Conservation (phyloP, 2,797 vertebrate species). For the Miopithecus talapoin region DNA sequence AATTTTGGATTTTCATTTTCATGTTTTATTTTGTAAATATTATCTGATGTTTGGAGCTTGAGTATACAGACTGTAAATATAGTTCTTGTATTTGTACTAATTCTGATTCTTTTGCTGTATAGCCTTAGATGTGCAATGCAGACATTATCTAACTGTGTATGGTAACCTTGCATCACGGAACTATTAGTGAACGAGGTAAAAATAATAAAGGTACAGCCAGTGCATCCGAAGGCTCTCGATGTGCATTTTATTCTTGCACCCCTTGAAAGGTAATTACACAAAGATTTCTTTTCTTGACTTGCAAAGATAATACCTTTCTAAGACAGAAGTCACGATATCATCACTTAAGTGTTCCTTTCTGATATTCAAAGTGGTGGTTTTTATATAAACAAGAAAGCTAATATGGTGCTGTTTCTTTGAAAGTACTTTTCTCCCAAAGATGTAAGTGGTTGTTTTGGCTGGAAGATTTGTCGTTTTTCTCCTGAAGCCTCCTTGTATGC, state of each 20-base stretch:
- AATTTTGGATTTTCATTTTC: conserved; percentile 94
- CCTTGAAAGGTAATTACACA: neutral
- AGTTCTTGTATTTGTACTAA: conserved; percentile 99
- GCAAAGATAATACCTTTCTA: neutral
- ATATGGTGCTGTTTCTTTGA: neutral
- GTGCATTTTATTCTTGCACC: conserved; percentile 10
- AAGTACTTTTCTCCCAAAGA: neutral
- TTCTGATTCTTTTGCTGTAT: conserved; percentile 99
- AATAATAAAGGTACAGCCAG: conserved; percentile 98
- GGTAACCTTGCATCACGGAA: conserved; percentile 98
- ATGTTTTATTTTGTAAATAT: conserved; percentile 99
- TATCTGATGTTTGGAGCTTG: conserved; percentile 95
- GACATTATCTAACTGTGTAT: conserved; percentile 97
- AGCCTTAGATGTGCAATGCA: conserved; percentile 98
- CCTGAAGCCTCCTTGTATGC: neutral
- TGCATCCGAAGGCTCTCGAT: conserved; percentile 86
- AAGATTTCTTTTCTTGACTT: neutral
- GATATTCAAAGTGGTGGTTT: neutral
- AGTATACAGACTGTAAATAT: conserved; percentile 99
- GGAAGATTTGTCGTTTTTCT: neutral
- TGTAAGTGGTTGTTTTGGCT: neutral
- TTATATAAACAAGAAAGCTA: neutral
- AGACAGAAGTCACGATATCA: neutral
- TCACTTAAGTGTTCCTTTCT: neutral
- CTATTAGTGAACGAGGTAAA: conserved; percentile 95